Base-by-base conservation (phyloP, 2,888 invertebrate species). In the Rhagonycha fulva region DNA sequence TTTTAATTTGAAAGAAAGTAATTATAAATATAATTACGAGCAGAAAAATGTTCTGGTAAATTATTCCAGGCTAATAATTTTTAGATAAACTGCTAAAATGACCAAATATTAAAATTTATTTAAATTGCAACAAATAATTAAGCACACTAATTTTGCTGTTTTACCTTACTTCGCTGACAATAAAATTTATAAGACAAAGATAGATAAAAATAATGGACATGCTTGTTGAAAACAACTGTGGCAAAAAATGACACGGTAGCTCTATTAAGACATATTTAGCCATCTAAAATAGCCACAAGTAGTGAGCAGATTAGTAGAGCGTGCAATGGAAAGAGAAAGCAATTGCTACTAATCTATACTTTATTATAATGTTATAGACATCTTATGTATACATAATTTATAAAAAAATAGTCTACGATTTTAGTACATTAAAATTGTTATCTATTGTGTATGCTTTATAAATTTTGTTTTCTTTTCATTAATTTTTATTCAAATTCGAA, bases 311-410 rank as follows among this genome's bases (percentile, higher is more conserved):
- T 84, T 83, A 83, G 82, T 83, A 83, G 84, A 83, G 84, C 84
- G 80, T 82, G 81, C 82, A 80, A 83, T 83, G 83, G 82, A 84
- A 84, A 84, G 84, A 84, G 84, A 84, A 84, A 84, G 84, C 84
- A 83, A 82, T 84, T 81, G 79, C 78, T 79, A 81, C 80, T 81
- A 66, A 80, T 78, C 19, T 24, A 19, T 71, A 80, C 77, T 75
- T 47, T 71, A 67, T 66, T 75, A 75, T 70, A 76, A 76, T 66
- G 76, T 80, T 66, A 80, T 79, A 79, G 77, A 80, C 79, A 81
- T 81, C 79, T 80, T 79, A 76, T 78, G 77, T 79, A 74, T 71
- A 74, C 77, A 75, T 47, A 47, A 47, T 5, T 47, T 47, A n/a
- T n/a, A 47, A n/a, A 47, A 28, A 47, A 47, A 47, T 47, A n/a